Base-by-base conservation (phyloP, 2,113 vertebrate genomes). In the Coreoperca whiteheadi region DNA sequence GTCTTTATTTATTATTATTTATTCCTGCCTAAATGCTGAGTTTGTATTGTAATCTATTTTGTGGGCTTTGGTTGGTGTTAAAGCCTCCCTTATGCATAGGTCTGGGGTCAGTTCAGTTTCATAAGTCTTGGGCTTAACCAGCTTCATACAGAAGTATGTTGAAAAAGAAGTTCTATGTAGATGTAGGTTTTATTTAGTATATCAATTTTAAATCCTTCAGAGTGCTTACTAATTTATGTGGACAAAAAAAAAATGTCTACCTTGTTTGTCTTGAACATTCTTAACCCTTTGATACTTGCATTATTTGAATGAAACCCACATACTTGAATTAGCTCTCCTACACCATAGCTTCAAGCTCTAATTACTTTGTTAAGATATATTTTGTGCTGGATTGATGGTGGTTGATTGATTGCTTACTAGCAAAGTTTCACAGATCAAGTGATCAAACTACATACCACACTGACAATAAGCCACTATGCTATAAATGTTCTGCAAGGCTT, bases 181-280 rank as follows among this genome's bases (percentile, higher is more conserved):
- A 34, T 69, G 39, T 41, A 11, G 4, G 23, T 46, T 75, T 48
- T 68, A 10, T 56, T 53, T 32, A n/a, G n/a, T n/a, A 14, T 66
- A 32, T 77, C 48, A 48, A 82, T 63, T 72, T 87, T 30, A 32
- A 37, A 71, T 71, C 10, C 10, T 15, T 71, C n/a, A 50, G 12
- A 32, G 60, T 39, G 20, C 48, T 18, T 60, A 46, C 21, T 43
- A 12, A 25, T 7, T 57, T 73, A 15, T 59, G 8, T 28, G 50
- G 25, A n/a, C n/a, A n/a, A n/a, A 54, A 59, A 51, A 64, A 67
- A 71, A 76, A 80, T 39, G 32, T 53, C 37, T 34, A 10, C 9
- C 61, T 66, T 66, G 46, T 6, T 21, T 67, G 1, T 78, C 12
- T 72, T 68, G 2, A 21, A 51, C 8, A n/a, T 28, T 61, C 12